Percentiles rank a stretch among this genome's conserved stretches.
These are phyloP conservation scores for Ceyx erithaca DNA, from an alignment of 2,797 vertebrate species.

Conservation along the genomic window DNA sequence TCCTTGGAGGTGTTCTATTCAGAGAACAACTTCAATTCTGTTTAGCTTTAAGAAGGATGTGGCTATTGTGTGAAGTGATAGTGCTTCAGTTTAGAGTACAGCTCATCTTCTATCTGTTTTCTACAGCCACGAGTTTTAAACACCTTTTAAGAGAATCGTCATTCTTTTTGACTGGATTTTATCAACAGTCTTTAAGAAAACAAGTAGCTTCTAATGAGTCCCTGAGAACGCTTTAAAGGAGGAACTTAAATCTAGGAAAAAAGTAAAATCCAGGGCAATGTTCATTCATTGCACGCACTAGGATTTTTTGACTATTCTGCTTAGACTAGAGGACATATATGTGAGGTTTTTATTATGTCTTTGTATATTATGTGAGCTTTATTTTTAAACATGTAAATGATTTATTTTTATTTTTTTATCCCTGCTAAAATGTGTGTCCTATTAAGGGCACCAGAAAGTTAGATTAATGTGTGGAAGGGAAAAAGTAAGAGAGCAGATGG, in stretches of 20 bases:
- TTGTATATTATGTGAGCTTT: background rate
- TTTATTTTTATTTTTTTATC: slow-evolving; percentile 25
- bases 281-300: background rate
- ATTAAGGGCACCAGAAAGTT: background rate
- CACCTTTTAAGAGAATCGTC: background rate
- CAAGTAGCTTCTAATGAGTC: background rate
- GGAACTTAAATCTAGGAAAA: background rate
- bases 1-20: background rate
- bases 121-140: background rate
- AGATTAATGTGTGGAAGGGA: slow-evolving; percentile 19
- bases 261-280: slow-evolving; percentile 18
- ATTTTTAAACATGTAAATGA: slow-evolving; percentile 21
- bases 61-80: background rate
- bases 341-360: slow-evolving; percentile 27
- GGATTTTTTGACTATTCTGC: background rate
- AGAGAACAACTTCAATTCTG: background rate
- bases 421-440: background rate
- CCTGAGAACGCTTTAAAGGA: background rate
- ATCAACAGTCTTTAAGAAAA: background rate
- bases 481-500: background rate
- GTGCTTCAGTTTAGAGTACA: background rate
- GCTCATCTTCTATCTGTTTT: background rate
- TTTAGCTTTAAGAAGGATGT: background rate
- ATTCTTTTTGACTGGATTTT: background rate
- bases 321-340: background rate